Base-by-base conservation (phyloP, 2,888 invertebrate species). In the Poecilobothrus nobilitatus region DNA sequence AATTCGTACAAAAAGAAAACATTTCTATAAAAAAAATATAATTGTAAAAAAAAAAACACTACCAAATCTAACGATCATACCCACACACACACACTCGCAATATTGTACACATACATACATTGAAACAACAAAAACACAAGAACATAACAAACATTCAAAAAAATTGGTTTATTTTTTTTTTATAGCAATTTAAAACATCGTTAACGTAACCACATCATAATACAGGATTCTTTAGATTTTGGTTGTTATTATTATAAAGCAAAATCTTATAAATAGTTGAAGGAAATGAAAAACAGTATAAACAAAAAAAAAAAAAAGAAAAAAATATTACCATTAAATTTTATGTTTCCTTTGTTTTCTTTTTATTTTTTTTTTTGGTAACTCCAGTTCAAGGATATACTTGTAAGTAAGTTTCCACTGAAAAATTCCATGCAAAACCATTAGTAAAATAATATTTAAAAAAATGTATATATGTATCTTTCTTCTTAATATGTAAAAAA, bases 201-300 rank as follows among this genome's bases (percentile, higher is more conserved):
- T 53, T 53, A 53, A 53, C 53, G 15, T 53, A 53, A 53, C 53
- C 53, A 53, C 53, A 53, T 53, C 53, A 53, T 53, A 53, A 53
- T 53, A 53, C 18, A 53, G 53, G 53, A 53, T 15, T 53, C 53
- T 9, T 44, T 44, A n/a, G n/a, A 12, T 41, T 41, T 41, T 41
- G 27, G 27, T 27, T 27, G 27, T 27, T 41, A 2, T 15, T 15
- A 12, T 41, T 15, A 8, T 9, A 15, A 53, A 2, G 15, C 2
- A 6, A 53, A 53, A 53, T 53, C 53, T 53, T 53, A 53, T 12
- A 53, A n/a, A n/a, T n/a, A n/a, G n/a, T n/a, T n/a, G n/a, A n/a
- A n/a, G n/a, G n/a, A n/a, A n/a, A n/a, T n/a, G n/a, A n/a, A n/a
- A n/a, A n/a, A 53, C 53, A 53, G 53, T 53, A 18, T 15, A 53